These are phyloP conservation scores for Ceyx erithaca DNA, from an alignment of 2,797 vertebrate species.

Conservation along the genomic window DNA sequence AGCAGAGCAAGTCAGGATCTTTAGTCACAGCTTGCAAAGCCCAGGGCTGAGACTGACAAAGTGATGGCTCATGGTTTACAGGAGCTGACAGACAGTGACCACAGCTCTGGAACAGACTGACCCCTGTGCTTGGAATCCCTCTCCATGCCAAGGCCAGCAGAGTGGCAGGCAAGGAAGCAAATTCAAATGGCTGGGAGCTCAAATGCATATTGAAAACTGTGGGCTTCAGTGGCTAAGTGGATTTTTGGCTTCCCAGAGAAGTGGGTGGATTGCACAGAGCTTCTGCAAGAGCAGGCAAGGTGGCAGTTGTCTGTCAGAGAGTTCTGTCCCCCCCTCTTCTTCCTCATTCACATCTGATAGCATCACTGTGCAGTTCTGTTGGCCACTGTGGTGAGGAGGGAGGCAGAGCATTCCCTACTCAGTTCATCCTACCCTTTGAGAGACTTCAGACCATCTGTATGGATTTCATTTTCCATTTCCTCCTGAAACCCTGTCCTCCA, in stretches of 20 bases:
- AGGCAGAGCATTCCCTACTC: background rate
- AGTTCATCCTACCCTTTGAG: background rate
- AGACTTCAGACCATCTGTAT: background rate
- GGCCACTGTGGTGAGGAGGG: background rate
- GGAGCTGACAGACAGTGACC: background rate
- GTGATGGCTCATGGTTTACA: background rate
- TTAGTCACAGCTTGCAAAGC: background rate
- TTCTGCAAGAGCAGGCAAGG: background rate
- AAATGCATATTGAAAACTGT: background rate
- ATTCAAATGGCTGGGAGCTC: too few species aligned
- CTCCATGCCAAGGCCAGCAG: background rate
- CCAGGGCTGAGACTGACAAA: background rate
- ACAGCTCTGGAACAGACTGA: background rate
- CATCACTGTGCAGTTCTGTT: background rate
- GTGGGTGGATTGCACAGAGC: background rate
- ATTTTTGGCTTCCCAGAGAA: background rate
- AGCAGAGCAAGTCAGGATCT: background rate
- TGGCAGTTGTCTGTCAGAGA: background rate
- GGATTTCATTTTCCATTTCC: background rate
- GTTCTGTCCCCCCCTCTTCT: background rate
- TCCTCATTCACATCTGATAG: accelerated
- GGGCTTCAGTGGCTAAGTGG: background rate
- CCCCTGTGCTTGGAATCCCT: background rate
- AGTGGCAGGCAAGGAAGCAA: background rate
- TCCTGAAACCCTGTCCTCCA: background rate